A percentile compares a stretch with the other conserved stretches of the same genome.
phyloP scores from a whole-genome alignment of 2,888 invertebrate genomes.

The Harpalus rufipes region DNA sequence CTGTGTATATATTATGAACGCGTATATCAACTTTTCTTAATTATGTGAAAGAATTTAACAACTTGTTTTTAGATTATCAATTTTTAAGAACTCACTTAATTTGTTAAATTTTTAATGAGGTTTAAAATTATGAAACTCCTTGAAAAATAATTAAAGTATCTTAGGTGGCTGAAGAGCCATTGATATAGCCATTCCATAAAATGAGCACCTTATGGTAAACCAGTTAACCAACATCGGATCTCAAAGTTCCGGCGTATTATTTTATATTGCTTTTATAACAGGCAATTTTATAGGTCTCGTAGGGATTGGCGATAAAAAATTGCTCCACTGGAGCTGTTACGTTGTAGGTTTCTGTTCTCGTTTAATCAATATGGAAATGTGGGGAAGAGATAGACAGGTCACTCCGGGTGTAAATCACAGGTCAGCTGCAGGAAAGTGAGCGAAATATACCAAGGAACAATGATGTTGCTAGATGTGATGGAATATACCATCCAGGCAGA shows the following conservation, averaged over 20 bases:
- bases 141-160: conserved; percentile 59
- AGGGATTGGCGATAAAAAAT: conserved; percentile 43
- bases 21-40: no score
- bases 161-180: conserved; percentile 45
- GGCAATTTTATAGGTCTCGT: conserved; percentile 39
- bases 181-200: conserved; percentile 61
- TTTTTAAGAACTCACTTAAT: neutral
- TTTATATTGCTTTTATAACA: conserved; percentile 52
- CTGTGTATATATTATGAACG: no score
- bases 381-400: conserved; percentile 56
- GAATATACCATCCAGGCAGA: neutral
- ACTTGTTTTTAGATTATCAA: neutral
- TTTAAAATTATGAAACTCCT: neutral
- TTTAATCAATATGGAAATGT: conserved; percentile 64
- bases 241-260: conserved; percentile 33
- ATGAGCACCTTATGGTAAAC: conserved; percentile 62
- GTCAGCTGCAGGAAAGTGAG: conserved; percentile 39
- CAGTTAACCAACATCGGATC: conserved; percentile 21
- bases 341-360: conserved; percentile 26
- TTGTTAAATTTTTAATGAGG: neutral
- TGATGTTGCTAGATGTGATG: neutral
- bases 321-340: conserved; percentile 13
- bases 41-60: neutral
- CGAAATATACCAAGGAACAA: no score
- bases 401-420: conserved; percentile 58